phyloP scores from a whole-genome alignment of 1,140 invertebrate genomes.

The Anastrepha ludens region DNA sequence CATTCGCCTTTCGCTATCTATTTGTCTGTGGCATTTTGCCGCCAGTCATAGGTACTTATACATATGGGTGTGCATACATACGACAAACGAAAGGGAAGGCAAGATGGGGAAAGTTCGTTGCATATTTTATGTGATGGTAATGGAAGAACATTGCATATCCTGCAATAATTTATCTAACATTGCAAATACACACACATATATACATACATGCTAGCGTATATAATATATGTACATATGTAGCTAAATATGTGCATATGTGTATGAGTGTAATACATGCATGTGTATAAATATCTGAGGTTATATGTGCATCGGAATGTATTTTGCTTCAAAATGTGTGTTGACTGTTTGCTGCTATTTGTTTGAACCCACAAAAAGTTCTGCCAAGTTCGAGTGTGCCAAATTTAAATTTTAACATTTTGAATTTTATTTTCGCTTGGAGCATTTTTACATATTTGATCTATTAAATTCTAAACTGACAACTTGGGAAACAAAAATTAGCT shows the following conservation, averaged over 20 bases:
- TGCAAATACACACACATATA: not conserved
- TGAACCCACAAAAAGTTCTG: not conserved
- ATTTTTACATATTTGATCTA: too few species aligned
- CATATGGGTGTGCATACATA: too few species aligned
- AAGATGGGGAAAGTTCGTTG: not conserved
- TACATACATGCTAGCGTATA: not conserved
- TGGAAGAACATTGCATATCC: not conserved
- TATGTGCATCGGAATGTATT: not conserved
- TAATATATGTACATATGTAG: too few species aligned
- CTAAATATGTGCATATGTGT: not conserved
- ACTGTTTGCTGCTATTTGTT: not conserved
- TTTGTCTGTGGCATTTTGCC: too few species aligned
- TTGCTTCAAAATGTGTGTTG: not conserved
- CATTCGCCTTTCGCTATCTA: too few species aligned
- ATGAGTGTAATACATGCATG: too few species aligned
- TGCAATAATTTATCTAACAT: conserved; percentile 19
- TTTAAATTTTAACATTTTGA: too few species aligned
- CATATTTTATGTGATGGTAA: not conserved
- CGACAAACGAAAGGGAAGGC: not conserved
- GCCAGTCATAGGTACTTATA: too few species aligned
- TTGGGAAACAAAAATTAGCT: too few species aligned
- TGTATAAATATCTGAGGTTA: not conserved
- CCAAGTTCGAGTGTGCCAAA: not conserved
- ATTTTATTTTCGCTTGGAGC: too few species aligned
- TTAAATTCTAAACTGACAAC: too few species aligned